Conservation (phyloP, 2,888 invertebrate species). For the Allacma fusca region DNA sequence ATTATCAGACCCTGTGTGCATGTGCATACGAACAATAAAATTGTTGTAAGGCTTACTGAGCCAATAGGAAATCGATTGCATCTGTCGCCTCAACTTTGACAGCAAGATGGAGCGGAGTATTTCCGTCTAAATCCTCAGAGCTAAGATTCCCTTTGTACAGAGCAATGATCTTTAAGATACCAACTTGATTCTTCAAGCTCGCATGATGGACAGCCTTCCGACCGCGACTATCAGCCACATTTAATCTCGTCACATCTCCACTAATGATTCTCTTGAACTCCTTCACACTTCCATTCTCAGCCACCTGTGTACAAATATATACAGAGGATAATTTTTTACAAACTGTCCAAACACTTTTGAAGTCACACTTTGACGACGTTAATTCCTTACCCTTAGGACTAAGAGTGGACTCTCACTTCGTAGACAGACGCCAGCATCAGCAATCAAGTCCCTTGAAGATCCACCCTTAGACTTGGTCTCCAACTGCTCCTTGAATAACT, state of each 20-base stretch:
- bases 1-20: no score
- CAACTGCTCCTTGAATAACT: no score
- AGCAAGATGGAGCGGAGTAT: slow-evolving; percentile 84
- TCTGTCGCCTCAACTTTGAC: slow-evolving; percentile 77
- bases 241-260: slow-evolving; percentile 76
- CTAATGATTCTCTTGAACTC: slow-evolving; percentile 80
- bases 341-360: no score
- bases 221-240: slow-evolving; percentile 76
- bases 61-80: slow-evolving; percentile 76
- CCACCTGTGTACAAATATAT: slow-evolving; percentile 70
- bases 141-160: slow-evolving; percentile 76
- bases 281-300: slow-evolving; percentile 82
- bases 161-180: slow-evolving; percentile 78
- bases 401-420: no score
- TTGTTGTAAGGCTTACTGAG: slow-evolving; percentile 63
- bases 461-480: no score
- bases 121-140: slow-evolving; percentile 73
- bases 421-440: no score
- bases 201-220: slow-evolving; percentile 83
- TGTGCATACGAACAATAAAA: no score
- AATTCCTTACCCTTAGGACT: no score
- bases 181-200: slow-evolving; percentile 76
- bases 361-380: no score
- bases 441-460: no score
- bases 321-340: no score